These are phyloP conservation scores for Polydesmus complanatus DNA, from an alignment of 2,888 invertebrate species.

Conservation along the genomic window DNA sequence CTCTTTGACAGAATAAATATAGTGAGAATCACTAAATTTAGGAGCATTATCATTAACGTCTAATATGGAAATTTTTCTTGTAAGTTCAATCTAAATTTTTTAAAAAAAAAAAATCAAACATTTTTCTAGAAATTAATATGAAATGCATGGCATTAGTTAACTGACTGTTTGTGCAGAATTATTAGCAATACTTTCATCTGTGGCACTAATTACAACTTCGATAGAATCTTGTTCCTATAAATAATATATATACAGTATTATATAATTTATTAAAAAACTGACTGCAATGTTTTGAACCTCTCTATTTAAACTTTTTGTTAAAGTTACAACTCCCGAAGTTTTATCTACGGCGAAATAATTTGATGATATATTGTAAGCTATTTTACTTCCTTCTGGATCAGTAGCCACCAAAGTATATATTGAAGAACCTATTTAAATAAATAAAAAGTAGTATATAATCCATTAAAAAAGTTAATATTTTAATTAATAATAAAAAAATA, in stretches of 20 bases:
- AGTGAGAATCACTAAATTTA: constrained; percentile 55
- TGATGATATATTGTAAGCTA: constrained; percentile 66
- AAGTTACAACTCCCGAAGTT: constrained; percentile 55
- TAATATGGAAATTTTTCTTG: constrained; percentile 57
- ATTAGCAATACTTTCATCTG: constrained; percentile 51
- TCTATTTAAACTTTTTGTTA: constrained; percentile 54
- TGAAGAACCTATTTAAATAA: constrained; percentile 37
- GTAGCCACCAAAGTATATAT: constrained; percentile 23
- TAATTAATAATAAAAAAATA: background rate
- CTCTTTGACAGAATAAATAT: constrained; percentile 54
- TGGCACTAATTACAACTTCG: constrained; percentile 11
- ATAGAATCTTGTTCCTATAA: constrained; percentile 5
- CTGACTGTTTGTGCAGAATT: constrained; percentile 53
- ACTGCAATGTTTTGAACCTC: constrained; percentile 37
- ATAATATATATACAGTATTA: background rate
- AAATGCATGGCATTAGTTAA: background rate
- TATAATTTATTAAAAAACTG: background rate
- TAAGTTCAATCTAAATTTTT: constrained; percentile 45
- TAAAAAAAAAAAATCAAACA: background rate
- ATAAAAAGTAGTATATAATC: constrained; percentile 4
- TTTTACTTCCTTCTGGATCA: constrained; percentile 58
- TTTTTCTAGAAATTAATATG: background rate
- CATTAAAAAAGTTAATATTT: background rate
- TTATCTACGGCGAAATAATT: constrained; percentile 66
- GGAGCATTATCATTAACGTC: constrained; percentile 73